Percentiles rank a stretch among this genome's conserved stretches.
Conservation (phyloP, 2,888 invertebrate genomes). For the Pyrgus malvae region DNA sequence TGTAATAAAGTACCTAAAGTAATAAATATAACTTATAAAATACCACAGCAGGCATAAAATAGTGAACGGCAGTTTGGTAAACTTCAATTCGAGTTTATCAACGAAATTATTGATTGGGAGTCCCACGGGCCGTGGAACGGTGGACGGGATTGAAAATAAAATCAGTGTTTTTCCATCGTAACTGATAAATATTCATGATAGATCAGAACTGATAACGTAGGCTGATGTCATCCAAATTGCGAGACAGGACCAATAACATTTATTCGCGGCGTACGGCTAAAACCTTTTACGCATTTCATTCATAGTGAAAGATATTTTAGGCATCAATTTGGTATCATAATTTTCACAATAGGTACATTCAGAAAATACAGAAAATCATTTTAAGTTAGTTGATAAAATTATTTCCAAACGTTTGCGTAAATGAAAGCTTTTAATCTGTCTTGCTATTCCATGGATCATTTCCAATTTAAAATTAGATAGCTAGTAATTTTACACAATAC, state of each 20-base stretch:
- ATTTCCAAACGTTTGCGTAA: too few relatives aligned
- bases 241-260: slow-evolving; percentile 24
- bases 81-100: background rate
- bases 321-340: too few relatives aligned
- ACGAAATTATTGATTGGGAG: slow-evolving; percentile 44
- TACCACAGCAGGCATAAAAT: too few relatives aligned
- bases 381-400: too few relatives aligned
- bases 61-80: background rate
- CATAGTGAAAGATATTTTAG: too few relatives aligned
- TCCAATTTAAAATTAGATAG: too few relatives aligned
- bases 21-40: too few relatives aligned
- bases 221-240: slow-evolving; percentile 47
- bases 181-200: slow-evolving; percentile 73
- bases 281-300: background rate
- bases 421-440: too few relatives aligned
- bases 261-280: background rate
- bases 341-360: background rate
- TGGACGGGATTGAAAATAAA: slow-evolving; percentile 45
- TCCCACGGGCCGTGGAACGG: slow-evolving; percentile 29
- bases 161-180: slow-evolving; percentile 62
- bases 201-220: slow-evolving; percentile 54
- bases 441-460: too few relatives aligned
- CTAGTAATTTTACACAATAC: too few relatives aligned
- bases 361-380: too few relatives aligned
- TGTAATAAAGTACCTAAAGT: too few relatives aligned